Evolutionary conservation across 2,113 vertebrate species (phyloP).

Genomic region (Paradisaea rubra): DNA sequence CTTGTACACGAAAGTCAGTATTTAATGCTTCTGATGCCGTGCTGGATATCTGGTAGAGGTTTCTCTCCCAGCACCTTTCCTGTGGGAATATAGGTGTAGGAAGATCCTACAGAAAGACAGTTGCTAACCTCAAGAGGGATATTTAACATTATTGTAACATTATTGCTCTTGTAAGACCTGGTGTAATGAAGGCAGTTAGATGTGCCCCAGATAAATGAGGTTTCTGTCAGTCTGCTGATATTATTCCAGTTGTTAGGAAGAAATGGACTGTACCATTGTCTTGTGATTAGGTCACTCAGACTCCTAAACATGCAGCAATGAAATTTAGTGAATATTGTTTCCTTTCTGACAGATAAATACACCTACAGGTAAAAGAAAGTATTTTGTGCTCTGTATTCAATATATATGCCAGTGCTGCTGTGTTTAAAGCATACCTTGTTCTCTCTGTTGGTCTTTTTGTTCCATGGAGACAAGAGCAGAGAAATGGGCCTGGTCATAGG

Average conservation of each 20-base stretch:
- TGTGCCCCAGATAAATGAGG: not conserved
- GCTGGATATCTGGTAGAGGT: not conserved
- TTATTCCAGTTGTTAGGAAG: not conserved
- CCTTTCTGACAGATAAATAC: not conserved
- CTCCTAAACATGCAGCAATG: not conserved
- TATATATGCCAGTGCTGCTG: not conserved
- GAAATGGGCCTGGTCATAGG: slow-evolving; percentile 98
- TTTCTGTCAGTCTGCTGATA: not conserved
- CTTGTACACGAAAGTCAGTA: not conserved
- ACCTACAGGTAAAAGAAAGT: not conserved
- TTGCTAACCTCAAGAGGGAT: not conserved
- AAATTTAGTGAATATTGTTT: not conserved
- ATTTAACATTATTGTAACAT: not conserved
- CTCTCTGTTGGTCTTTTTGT: slow-evolving; percentile 94
- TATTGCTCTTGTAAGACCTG: not conserved
- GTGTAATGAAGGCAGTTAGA: not conserved
- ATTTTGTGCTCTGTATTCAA: not conserved
- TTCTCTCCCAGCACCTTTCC: not conserved
- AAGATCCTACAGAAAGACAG: not conserved
- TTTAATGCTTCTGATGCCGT: not conserved
- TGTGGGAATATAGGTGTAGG: not conserved
- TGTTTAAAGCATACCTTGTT: slow-evolving; percentile 81
- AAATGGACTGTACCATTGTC: not conserved
- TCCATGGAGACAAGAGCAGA: slow-evolving; percentile 99
- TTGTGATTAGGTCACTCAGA: not conserved